These are phyloP conservation scores for Todiramphus saurophagus DNA, from an alignment of 2,113 vertebrate genomes.

Conservation along the genomic window DNA sequence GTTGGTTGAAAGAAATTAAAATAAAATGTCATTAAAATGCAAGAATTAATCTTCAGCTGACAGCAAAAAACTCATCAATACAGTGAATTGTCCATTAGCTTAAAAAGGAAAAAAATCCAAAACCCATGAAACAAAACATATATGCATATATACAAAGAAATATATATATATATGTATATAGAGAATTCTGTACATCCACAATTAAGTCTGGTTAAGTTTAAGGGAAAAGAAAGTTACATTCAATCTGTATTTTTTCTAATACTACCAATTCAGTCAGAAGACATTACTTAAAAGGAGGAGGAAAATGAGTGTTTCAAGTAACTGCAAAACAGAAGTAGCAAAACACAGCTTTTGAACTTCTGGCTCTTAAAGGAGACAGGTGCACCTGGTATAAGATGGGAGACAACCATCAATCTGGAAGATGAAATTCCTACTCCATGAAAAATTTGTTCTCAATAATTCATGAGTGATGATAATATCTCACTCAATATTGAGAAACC, in stretches of 20 bases:
- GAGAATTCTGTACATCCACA: neutral
- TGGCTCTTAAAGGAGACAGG: neutral
- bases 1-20: conserved; percentile 18
- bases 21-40: neutral
- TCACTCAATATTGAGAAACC: neutral
- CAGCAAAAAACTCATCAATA: neutral
- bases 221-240: conserved; percentile 27
- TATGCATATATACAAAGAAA: neutral
- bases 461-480: neutral
- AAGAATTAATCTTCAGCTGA: neutral
- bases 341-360: neutral
- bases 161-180: neutral
- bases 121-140: too few relatives aligned
- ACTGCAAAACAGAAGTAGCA: neutral
- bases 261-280: neutral
- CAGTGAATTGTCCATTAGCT: neutral
- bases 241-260: conserved; percentile 35
- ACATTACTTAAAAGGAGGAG: neutral
- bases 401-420: neutral
- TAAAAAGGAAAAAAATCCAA: neutral
- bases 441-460: neutral
- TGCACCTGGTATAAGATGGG: neutral
- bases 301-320: neutral
- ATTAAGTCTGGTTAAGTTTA: conserved; percentile 24
- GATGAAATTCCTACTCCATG: neutral